Evolutionary conservation across 2,113 vertebrate genomes (phyloP).

Genomic region (Neoarius graeffei): DNA sequence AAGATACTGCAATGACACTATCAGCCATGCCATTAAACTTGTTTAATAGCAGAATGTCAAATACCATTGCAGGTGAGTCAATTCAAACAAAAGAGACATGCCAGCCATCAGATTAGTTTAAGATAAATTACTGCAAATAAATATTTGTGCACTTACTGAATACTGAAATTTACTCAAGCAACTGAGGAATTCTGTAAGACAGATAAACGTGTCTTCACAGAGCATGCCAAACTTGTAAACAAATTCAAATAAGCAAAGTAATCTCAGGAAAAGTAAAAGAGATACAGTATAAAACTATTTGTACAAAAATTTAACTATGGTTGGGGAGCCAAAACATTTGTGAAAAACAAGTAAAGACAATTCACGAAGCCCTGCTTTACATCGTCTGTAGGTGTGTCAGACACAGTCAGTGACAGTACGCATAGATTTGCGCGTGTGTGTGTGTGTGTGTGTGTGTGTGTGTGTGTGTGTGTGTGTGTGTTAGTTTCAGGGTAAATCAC

Average conservation of each 20-base stretch:
- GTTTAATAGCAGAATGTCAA: background rate
- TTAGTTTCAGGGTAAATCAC: background rate
- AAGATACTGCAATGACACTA: background rate
- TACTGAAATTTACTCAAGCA: background rate
- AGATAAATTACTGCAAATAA: background rate
- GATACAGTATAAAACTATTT: background rate
- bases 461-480: background rate
- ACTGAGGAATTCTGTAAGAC: background rate
- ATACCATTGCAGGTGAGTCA: background rate
- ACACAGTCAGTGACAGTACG: background rate
- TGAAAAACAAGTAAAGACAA: background rate
- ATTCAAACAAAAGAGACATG: background rate
- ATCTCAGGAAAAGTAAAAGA: background rate
- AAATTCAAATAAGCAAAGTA: background rate
- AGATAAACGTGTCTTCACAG: background rate
- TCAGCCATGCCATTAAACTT: background rate
- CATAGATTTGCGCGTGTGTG: background rate
- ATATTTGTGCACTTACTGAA: background rate
- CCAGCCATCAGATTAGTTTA: background rate
- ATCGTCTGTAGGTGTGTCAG: background rate
- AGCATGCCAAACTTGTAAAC: background rate
- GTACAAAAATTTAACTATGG: background rate
- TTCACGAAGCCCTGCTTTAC: conserved; percentile 2
- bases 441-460: background rate
- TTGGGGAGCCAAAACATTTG: background rate